Evolutionary conservation across 2,113 vertebrate genomes (phyloP), one percentile per base, ranked within the genome.

Genomic region (Muntiacus muntjak): DNA sequence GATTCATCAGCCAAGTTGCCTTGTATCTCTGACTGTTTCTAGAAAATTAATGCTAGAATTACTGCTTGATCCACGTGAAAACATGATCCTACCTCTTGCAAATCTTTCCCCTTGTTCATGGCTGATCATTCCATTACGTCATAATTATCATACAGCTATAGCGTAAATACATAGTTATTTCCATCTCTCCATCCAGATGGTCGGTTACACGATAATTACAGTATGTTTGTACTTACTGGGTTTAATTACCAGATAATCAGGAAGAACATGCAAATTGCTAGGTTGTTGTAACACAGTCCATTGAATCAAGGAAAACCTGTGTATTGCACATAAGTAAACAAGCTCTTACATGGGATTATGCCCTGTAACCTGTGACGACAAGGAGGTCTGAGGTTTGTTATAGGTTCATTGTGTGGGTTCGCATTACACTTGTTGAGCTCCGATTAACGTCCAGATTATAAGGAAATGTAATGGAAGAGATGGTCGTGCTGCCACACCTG

Each of bases 191-290:
- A 57, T 95, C 96, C 97, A 98, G 95, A 94, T 98, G 97, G 97
- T 97, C 58, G 93, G 96, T 98, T 98, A 98, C 97, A 97, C 3
- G 95, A 97, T 98, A 98, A 98, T 98, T 98, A 98, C 94, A 98
- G 90, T 97, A 98, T 98, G 97, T 97, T 97, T 98, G 97, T 97
- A 92, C 97, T 98, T 98, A 95, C 88, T 97, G 97, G 97, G 95
- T 98, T 98, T 98, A 98, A 97, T 98, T 98, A 93, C 97, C 96
- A 98, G 97, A 97, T 98, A 98, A 97, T 98, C 98, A 98, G 98
- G 95, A 98, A 98, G 98, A 98, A 97, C 98, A 98, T 98, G 98
- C 89, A 98, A 98, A 98, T 98, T 98, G 94, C 97, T 96, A 91
- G 97, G 94, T 96, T 94, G 82, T 95, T 98, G 97, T 93, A 97